Percentiles rank a stretch among this genome's conserved stretches.
These are phyloP conservation scores for Aphodius granarius DNA, from an alignment of 2,888 invertebrate genomes.

Conservation along the genomic window DNA sequence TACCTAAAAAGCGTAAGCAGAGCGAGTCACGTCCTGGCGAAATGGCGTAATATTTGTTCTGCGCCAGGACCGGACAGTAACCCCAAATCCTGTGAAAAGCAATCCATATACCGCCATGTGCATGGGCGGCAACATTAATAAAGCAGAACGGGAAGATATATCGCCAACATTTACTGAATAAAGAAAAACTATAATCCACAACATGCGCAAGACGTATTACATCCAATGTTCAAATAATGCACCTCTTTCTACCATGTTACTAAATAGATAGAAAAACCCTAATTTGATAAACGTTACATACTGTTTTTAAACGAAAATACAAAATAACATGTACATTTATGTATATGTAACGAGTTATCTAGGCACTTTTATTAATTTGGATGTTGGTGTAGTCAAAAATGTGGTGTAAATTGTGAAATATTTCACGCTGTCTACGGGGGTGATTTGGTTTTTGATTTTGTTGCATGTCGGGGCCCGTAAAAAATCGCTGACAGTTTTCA, in stretches of 20 bases:
- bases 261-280: no score
- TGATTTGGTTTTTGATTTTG: neutral
- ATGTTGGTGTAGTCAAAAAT: neutral
- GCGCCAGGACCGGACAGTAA: neutral
- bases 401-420: neutral
- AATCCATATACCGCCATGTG: neutral
- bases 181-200: neutral
- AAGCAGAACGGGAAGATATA: neutral
- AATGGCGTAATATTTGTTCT: neutral
- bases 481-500: neutral
- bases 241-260: no score
- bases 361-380: no score
- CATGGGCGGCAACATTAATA: neutral
- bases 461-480: neutral
- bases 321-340: no score
- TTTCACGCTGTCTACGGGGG: neutral
- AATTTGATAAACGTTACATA: no score
- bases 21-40: neutral
- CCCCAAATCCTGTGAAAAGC: neutral
- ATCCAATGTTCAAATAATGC: neutral
- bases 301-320: no score
- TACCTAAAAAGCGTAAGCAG: neutral
- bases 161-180: neutral
- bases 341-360: no score
- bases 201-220: neutral